Conservation (phyloP, 2,113 vertebrate genomes). For the Ceratotherium simum region DNA sequence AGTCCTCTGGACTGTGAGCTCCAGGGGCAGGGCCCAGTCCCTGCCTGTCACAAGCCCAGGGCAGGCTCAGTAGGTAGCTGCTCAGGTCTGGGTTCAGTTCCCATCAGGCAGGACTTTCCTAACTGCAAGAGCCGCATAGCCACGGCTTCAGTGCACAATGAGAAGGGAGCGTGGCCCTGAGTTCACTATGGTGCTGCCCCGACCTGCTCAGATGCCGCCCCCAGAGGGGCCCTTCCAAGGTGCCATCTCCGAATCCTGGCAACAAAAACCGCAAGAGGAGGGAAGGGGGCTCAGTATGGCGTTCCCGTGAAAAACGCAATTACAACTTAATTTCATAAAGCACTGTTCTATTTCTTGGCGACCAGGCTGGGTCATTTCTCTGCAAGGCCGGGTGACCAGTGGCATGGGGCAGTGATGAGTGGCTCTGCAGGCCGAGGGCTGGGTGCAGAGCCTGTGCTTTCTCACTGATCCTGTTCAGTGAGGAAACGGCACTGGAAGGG, state of each 20-base stretch:
- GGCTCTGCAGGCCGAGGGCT: not conserved
- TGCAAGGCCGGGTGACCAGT: not conserved
- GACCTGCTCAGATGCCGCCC: not conserved
- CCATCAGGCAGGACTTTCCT: not conserved
- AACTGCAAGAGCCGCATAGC: not conserved
- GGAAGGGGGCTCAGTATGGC: not conserved
- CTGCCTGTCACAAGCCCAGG: not conserved
- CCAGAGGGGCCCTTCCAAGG: no score
- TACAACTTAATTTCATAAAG: not conserved
- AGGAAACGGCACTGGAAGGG: not conserved
- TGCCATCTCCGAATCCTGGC: not conserved
- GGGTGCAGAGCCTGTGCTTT: not conserved
- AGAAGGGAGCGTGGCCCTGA: not conserved
- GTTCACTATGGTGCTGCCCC: not conserved
- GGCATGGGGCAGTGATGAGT: not conserved
- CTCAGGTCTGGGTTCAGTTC: not conserved
- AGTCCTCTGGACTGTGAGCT: not conserved
- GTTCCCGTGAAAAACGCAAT: accelerated
- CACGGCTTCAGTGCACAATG: not conserved
- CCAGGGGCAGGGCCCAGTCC: not conserved
- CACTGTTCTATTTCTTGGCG: not conserved
- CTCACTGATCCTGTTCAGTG: not conserved
- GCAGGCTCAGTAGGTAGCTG: not conserved
- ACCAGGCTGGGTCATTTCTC: not conserved
- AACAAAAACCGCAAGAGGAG: not conserved